Evolutionary conservation across 2,113 vertebrate genomes (phyloP).

Genomic region (Anguilla rostrata): DNA sequence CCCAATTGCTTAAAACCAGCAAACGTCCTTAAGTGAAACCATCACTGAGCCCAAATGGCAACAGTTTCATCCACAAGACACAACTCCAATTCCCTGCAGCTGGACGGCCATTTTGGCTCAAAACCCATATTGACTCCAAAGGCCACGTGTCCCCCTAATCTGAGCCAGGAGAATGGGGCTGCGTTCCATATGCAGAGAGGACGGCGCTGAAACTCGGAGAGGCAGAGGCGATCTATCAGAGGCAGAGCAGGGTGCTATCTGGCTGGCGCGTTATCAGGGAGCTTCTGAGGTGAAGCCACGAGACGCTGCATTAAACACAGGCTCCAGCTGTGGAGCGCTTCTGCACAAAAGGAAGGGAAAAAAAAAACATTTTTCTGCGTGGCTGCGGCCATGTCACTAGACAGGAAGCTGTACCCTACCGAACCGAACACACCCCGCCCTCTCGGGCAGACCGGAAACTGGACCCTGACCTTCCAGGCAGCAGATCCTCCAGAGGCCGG

Average conservation of each 20-base stretch:
- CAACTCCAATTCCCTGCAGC: background rate
- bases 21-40: background rate
- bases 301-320: background rate
- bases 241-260: background rate
- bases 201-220: background rate
- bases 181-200: background rate
- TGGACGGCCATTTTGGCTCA: background rate
- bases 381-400: background rate
- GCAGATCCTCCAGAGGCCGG: constrained; percentile 91
- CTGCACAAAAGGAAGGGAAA: background rate
- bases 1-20: background rate
- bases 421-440: background rate
- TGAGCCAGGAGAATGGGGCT: background rate
- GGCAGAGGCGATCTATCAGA: background rate
- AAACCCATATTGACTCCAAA: background rate
- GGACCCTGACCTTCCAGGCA: constrained; percentile 81
- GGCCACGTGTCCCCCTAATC: background rate
- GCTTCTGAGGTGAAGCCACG: background rate
- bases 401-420: background rate
- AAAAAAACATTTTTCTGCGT: too few species aligned
- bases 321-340: background rate
- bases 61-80: constrained; percentile 20
- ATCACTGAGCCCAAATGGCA: background rate
- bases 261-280: background rate
- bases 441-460: background rate